Conservation (phyloP, 2,113 vertebrate species). For the Loxodonta africana region DNA sequence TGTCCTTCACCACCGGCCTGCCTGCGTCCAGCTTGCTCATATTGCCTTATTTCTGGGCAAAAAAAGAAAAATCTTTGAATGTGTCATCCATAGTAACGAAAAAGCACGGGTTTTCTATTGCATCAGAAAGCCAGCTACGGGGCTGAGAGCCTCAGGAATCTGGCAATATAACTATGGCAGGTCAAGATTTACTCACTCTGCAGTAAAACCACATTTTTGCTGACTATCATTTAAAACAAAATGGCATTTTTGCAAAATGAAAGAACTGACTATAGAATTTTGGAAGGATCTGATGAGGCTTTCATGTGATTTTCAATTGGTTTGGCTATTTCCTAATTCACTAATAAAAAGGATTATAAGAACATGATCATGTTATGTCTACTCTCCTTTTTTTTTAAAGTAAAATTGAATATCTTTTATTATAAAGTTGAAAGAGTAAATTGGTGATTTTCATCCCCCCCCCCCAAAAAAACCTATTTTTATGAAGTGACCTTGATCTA, state of each 20-base stretch:
- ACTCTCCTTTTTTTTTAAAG: neutral
- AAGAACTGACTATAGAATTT: slow-evolving; percentile 15
- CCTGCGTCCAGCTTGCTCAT: neutral
- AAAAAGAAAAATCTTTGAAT: neutral
- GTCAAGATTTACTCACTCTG: slow-evolving; percentile 33
- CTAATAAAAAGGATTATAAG: slow-evolving; percentile 57
- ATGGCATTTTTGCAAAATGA: slow-evolving; percentile 42
- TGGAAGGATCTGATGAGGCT: slow-evolving; percentile 15
- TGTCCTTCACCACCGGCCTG: neutral
- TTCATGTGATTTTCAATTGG: slow-evolving; percentile 33
- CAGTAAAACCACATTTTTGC: slow-evolving; percentile 43
- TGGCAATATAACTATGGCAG: neutral
- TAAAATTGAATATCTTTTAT: slow-evolving; percentile 44
- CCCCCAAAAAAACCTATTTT: neutral
- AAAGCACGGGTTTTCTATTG: neutral
- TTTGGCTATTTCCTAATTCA: slow-evolving; percentile 55
- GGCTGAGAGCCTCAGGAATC: neutral
- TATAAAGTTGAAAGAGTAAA: slow-evolving; percentile 56
- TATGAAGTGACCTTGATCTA: slow-evolving; percentile 40
- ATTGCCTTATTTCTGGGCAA: neutral
- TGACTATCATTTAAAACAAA: slow-evolving; percentile 48
- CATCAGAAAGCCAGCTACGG: slow-evolving; percentile 1
- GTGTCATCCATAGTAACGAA: neutral
- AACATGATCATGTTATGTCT: neutral
- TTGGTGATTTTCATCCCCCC: neutral